These are phyloP conservation scores for Panagrolaimus sp. DNA, from an alignment of 1,140 invertebrate species.

Conservation along the genomic window DNA sequence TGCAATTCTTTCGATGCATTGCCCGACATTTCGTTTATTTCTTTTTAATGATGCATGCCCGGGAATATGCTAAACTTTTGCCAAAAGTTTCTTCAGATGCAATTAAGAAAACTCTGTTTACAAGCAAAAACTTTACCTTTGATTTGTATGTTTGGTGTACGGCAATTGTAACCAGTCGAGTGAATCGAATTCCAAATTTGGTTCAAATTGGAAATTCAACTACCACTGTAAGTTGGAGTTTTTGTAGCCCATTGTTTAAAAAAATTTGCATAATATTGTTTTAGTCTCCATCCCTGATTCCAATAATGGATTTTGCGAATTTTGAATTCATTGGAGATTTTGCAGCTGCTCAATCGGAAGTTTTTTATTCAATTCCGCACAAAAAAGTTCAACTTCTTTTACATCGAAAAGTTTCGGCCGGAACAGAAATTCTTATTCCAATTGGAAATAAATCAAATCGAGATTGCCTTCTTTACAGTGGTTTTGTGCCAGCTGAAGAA, in stretches of 20 bases:
- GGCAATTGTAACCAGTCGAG: constrained; percentile 37
- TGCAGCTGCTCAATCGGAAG: constrained; percentile 26
- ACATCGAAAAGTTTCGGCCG: constrained; percentile 19
- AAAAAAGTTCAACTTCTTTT: constrained; percentile 27
- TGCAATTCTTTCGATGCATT: constrained; percentile 41
- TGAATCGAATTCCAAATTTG: constrained; percentile 31
- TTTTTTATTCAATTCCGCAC: constrained; percentile 19
- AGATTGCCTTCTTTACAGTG: constrained; percentile 47
- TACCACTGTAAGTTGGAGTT: constrained; percentile 13
- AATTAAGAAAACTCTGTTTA: constrained; percentile 33
- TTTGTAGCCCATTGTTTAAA: neutral
- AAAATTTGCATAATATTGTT: neutral
- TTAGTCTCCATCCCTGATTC: constrained; percentile 36
- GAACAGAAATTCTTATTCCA: constrained; percentile 24
- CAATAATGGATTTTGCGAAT: constrained; percentile 44
- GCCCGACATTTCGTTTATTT: constrained; percentile 46
- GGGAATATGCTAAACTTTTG: neutral
- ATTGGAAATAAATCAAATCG: constrained; percentile 40
- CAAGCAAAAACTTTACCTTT: constrained; percentile 41
- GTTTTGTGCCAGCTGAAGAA: constrained; percentile 35
- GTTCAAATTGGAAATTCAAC: neutral
- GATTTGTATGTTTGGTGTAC: constrained; percentile 48
- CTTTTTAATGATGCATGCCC: constrained; percentile 28
- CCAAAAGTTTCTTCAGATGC: neutral
- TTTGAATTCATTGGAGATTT: constrained; percentile 32